Evolutionary conservation across 1,140 invertebrate genomes (phyloP), one percentile per base, ranked within the genome.

Genomic region (Agrypnia vestita): DNA sequence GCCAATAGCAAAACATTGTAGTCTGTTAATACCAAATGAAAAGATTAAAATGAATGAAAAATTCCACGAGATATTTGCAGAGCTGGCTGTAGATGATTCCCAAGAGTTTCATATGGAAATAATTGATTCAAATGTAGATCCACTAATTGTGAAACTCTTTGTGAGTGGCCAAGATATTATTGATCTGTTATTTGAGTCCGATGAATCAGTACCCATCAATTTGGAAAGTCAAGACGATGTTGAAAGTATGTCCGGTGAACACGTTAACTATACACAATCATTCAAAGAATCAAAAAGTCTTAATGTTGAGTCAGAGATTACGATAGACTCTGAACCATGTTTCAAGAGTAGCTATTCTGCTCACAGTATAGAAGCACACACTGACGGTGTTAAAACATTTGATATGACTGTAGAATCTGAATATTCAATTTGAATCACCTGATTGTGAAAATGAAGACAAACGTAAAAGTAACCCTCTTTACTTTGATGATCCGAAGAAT

Each of bases 1-100:
- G 53, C 87, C 91, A 3, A 80, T 94, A 0, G 91, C 93, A 0
- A 92, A 91, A 84, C 91, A 92, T 81, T 94, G 93, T 80, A 86
- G 90, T 11, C 83, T 94, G 4, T 86, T 90, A 79, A 86, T 91
- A 67, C 90, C 92, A 12, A 81, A 85, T 13, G 85, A 85, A 43
- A 82, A 89, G 11, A 82, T 79, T 12, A 72, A 79, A 6, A 88
- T 88, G 80, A 87, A 88, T 49, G 84, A 89, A 79, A 84, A 84
- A 79, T 87, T 87, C 1, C 87, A 87, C 81, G 85, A 87, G 17
- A 91, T 90, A 82, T 89, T 92, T 59, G 84, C 88, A 15, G 89
- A 91, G 76, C 79, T 90, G 44, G 86, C 86, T 12, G 85, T 85
- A 10, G 85, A 86, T 73, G 85, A 86, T 71, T 83, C 84, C 47